phyloP scores from a whole-genome alignment of 2,113 vertebrate species.

The Ictidomys tridecemlineatus region DNA sequence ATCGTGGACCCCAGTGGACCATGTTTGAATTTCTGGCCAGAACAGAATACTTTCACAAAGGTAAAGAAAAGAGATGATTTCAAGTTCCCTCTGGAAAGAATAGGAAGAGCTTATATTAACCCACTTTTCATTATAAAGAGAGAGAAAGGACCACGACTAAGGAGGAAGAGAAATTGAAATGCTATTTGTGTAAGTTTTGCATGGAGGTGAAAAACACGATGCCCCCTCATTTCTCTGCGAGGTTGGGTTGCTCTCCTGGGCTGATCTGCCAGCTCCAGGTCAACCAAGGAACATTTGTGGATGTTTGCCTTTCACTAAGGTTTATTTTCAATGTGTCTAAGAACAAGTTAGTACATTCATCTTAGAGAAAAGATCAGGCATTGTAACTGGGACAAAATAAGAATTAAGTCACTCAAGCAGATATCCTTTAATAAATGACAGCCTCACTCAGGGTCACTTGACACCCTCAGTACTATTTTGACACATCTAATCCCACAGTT shows the following conservation, averaged over 20 bases:
- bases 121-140: not conserved
- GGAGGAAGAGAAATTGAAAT: not conserved
- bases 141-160: not conserved
- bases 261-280: not conserved
- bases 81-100: not conserved
- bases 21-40: not conserved
- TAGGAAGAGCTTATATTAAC: not conserved
- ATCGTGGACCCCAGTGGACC: rapidly evolving
- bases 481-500: not conserved
- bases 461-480: not conserved
- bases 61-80: not conserved
- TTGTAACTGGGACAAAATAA: not conserved
- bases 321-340: not conserved
- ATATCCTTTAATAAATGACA: not conserved
- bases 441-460: not conserved
- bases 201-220: not conserved
- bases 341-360: conserved; percentile 22
- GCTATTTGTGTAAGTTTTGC: not conserved
- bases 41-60: not conserved
- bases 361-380: not conserved
- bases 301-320: not conserved
- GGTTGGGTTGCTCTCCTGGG: not conserved
- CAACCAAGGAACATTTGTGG: not conserved
- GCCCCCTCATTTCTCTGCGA: not conserved
- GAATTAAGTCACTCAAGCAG: not conserved